Percentiles rank a stretch among this genome's conserved stretches.
Conservation (phyloP, 2,888 invertebrate species). For the Sinodicranocentrus sp. region DNA sequence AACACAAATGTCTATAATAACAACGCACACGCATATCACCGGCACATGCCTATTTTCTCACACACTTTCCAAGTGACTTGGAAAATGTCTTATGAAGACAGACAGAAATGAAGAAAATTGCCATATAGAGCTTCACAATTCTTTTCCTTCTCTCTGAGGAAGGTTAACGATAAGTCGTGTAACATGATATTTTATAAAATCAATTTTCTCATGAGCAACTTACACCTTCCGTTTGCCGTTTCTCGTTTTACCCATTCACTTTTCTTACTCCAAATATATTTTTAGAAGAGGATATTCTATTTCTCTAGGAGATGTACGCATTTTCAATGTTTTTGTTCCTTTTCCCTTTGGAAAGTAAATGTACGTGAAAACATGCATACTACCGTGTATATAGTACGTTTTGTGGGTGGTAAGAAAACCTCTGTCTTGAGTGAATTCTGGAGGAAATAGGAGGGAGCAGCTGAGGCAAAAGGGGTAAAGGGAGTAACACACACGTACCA, state of each 20-base stretch:
- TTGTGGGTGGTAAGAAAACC: background rate
- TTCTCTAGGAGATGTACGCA: too few species aligned
- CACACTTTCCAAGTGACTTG: constrained; percentile 2
- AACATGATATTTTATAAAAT: constrained; percentile 70
- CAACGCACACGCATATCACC: constrained; percentile 29
- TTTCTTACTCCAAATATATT: too few species aligned
- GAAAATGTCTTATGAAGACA: background rate
- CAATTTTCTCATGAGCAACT: constrained; percentile 69
- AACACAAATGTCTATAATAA: background rate
- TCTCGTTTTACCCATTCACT: constrained; percentile 49
- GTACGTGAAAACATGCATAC: too few species aligned
- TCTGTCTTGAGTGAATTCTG: background rate
- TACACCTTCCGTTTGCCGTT: constrained; percentile 70
- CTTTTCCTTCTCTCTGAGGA: constrained; percentile 31
- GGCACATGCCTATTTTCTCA: constrained; percentile 60
- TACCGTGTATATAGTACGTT: background rate
- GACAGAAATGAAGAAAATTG: constrained; percentile 38
- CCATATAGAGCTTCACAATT: constrained; percentile 37
- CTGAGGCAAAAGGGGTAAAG: too few species aligned
- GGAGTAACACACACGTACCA: too few species aligned
- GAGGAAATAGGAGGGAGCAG: too few species aligned
- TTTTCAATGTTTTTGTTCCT: too few species aligned
- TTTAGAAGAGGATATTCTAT: too few species aligned
- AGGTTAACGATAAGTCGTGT: constrained; percentile 65
- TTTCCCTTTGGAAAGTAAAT: background rate